Percentiles rank a stretch among this genome's conserved stretches.
Evolutionary conservation across 2,888 invertebrate species (phyloP).

Genomic region (Orthonychiurus folsomi): DNA sequence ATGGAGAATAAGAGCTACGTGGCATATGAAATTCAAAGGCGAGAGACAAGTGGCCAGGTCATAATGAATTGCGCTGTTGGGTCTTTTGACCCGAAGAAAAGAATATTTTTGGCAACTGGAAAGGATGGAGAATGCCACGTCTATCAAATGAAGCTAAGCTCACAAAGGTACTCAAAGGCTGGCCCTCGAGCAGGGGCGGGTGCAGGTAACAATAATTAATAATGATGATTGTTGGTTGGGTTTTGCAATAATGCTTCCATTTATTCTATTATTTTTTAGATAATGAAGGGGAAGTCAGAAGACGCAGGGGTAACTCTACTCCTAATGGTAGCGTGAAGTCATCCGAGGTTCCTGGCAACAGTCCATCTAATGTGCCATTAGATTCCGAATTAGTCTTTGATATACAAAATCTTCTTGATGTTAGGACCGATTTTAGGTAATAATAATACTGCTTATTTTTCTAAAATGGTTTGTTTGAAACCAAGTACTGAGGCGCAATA

Average conservation of each 20-base stretch:
- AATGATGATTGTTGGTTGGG: no score
- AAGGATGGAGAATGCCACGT: slow-evolving; percentile 85
- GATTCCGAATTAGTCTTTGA: slow-evolving; percentile 7
- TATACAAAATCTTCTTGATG: neutral
- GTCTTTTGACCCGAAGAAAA: slow-evolving; percentile 55
- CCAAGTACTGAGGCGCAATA: neutral
- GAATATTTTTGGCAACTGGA: slow-evolving; percentile 74
- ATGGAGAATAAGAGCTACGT: slow-evolving; percentile 73
- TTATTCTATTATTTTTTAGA: no score
- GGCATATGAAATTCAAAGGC: slow-evolving; percentile 77
- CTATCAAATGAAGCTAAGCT: slow-evolving; percentile 48
- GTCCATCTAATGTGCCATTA: neutral
- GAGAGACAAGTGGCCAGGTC: slow-evolving; percentile 79
- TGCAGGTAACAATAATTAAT: no score
- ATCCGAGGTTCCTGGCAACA: neutral
- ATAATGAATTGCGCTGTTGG: slow-evolving; percentile 83
- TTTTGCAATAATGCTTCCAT: no score
- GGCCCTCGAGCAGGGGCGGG: neutral
- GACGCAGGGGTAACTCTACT: neutral
- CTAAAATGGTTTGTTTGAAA: no score
- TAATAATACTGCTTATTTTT: neutral
- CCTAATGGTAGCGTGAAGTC: neutral
- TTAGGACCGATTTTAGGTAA: neutral
- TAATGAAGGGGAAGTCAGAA: neutral
- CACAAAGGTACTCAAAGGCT: slow-evolving; percentile 5